These are phyloP conservation scores for Sebastes vulpes DNA, from an alignment of 2,797 vertebrate genomes.

Conservation along the genomic window DNA sequence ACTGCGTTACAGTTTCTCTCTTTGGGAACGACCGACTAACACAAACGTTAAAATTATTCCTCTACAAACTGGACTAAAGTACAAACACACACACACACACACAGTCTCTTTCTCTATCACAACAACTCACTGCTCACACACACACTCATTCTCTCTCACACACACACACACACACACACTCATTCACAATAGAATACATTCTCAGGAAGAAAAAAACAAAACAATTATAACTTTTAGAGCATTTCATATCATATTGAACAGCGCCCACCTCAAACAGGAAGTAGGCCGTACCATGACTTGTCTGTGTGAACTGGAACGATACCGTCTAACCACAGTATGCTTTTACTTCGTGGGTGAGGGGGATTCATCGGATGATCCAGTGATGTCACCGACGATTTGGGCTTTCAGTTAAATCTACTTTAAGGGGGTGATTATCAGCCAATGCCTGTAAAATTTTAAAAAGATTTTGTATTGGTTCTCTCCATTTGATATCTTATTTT, in stretches of 20 bases:
- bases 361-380: background rate
- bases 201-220: slow-evolving; percentile 49
- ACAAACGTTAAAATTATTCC: slow-evolving; percentile 71
- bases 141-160: background rate
- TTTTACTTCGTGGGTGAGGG: slow-evolving; percentile 15
- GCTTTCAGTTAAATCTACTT: background rate
- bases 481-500: background rate
- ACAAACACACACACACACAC: slow-evolving; percentile 57
- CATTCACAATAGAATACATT: slow-evolving; percentile 74
- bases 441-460: background rate
- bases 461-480: no score
- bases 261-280: slow-evolving; percentile 44
- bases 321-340: background rate
- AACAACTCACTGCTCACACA: slow-evolving; percentile 6
- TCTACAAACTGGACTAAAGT: slow-evolving; percentile 74
- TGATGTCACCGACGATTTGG: background rate
- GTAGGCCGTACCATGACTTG: slow-evolving; percentile 26
- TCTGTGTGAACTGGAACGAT: slow-evolving; percentile 40
- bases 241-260: slow-evolving; percentile 55
- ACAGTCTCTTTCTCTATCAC: slow-evolving; percentile 38
- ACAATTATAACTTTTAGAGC: slow-evolving; percentile 60
- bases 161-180: slow-evolving; percentile 24
- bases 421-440: background rate
- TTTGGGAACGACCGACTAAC: slow-evolving; percentile 79
- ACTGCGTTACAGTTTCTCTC: slow-evolving; percentile 77